A percentile compares a stretch with the other conserved stretches of the same genome.
These are phyloP conservation scores for Prosopocoilus inquinatus DNA, from an alignment of 2,888 invertebrate genomes.

Conservation along the genomic window DNA sequence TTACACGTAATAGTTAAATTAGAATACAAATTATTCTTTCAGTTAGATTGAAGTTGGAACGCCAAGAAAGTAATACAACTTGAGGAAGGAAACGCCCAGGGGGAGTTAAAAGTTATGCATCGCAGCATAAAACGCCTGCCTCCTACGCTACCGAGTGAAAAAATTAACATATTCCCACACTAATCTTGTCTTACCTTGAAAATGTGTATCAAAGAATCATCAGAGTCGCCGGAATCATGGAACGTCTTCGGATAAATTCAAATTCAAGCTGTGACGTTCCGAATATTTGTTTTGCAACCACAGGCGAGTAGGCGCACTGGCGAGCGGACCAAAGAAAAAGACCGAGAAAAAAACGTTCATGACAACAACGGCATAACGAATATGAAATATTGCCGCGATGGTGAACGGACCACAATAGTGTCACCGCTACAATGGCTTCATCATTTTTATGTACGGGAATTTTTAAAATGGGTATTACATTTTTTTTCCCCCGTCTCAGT, in stretches of 20 bases:
- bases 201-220: slow-evolving; percentile 6
- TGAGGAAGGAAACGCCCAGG: slow-evolving; percentile 20
- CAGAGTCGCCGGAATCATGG: neutral
- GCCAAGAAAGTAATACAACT: neutral
- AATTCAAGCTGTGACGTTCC: neutral
- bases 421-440: slow-evolving; percentile 22
- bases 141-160: slow-evolving; percentile 24
- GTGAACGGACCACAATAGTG: slow-evolving; percentile 21
- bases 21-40: slow-evolving; percentile 5
- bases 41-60: slow-evolving; percentile 1
- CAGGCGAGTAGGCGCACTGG: neutral
- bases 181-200: slow-evolving; percentile 4
- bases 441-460: slow-evolving; percentile 20
- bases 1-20: slow-evolving; percentile 4
- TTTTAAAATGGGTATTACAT: slow-evolving; percentile 15
- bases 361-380: slow-evolving; percentile 23
- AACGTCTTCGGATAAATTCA: neutral
- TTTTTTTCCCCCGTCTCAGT: slow-evolving; percentile 8
- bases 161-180: slow-evolving; percentile 6
- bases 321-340: neutral
- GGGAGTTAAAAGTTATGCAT: slow-evolving; percentile 26
- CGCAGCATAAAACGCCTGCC: slow-evolving; percentile 19
- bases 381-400: slow-evolving; percentile 20
- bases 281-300: neutral
- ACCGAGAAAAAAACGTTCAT: neutral